Percentiles rank a stretch among this genome's conserved stretches.
Evolutionary conservation across 2,888 invertebrate genomes (phyloP).

Genomic region (Hyalella azteca): DNA sequence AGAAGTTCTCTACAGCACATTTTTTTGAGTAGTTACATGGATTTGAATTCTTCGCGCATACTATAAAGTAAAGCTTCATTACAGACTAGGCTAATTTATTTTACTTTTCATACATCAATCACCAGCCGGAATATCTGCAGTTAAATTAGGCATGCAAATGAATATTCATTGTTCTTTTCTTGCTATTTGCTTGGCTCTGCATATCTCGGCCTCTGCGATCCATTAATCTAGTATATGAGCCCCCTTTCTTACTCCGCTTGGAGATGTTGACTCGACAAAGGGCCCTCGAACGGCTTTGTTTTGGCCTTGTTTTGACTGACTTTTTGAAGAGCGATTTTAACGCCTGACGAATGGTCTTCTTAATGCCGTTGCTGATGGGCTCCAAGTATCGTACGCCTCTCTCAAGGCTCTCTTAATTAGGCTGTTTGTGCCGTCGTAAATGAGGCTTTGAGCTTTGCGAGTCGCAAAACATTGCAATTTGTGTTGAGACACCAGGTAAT

Average conservation of each 20-base stretch:
- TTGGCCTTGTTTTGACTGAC: constrained; percentile 17
- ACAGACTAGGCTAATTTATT: no score
- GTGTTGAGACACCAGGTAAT: background rate
- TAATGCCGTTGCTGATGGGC: background rate
- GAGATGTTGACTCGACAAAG: constrained; percentile 13
- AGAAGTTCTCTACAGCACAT: no score
- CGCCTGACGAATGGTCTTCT: constrained; percentile 16
- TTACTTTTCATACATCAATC: no score
- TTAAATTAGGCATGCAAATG: no score
- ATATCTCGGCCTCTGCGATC: background rate
- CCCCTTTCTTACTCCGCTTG: background rate
- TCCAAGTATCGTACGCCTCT: constrained; percentile 1
- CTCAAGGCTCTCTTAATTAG: background rate
- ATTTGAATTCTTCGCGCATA: no score
- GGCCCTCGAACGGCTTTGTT: background rate
- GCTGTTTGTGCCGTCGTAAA: constrained; percentile 3
- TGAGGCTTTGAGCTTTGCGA: constrained; percentile 1
- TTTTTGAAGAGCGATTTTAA: constrained; percentile 15
- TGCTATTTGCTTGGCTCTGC: background rate
- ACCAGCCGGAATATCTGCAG: no score
- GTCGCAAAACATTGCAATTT: background rate
- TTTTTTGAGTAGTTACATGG: no score
- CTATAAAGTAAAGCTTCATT: no score
- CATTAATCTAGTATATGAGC: constrained; percentile 10
- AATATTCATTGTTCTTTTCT: no score